A percentile compares a stretch with the other conserved stretches of the same genome.
Conservation (phyloP, 2,888 invertebrate species). For the Listrodromus nycthemerus region DNA sequence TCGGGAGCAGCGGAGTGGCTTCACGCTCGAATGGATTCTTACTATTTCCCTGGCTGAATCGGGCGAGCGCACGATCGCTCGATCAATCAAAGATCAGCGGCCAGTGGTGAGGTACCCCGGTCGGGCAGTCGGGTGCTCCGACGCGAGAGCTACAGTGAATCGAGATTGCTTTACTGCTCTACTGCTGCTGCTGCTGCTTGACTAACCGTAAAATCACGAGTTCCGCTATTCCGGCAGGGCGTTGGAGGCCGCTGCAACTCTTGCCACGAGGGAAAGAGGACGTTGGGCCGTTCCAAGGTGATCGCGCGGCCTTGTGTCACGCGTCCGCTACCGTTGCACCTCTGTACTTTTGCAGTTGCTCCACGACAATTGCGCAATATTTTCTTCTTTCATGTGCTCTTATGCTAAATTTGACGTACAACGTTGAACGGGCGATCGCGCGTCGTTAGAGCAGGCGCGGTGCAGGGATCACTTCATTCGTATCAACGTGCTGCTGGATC, state of each 20-base stretch:
- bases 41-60: background rate
- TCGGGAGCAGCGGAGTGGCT: constrained; percentile 35
- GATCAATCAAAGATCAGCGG: constrained; percentile 15
- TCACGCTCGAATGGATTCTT: constrained; percentile 34
- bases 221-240: constrained; percentile 77
- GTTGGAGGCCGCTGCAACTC: constrained; percentile 71
- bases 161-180: constrained; percentile 42
- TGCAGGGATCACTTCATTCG: too few relatives aligned
- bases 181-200: constrained; percentile 49
- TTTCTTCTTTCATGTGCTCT: too few relatives aligned
- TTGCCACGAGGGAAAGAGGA: constrained; percentile 68
- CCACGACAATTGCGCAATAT: background rate
- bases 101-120: background rate
- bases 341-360: constrained; percentile 10
- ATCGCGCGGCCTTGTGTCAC: constrained; percentile 81
- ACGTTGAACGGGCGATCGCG: too few relatives aligned
- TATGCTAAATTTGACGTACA: too few relatives aligned
- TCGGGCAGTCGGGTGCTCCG: background rate
- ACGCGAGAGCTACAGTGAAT: background rate
- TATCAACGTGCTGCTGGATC: too few relatives aligned
- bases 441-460: too few relatives aligned
- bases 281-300: constrained; percentile 78
- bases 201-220: constrained; percentile 79
- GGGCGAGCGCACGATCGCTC: background rate
- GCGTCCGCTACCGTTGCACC: constrained; percentile 66